Percentiles rank a stretch among this genome's conserved stretches.
These are phyloP conservation scores for Hemichromis elongatus DNA, from an alignment of 2,113 vertebrate genomes.

Conservation along the genomic window DNA sequence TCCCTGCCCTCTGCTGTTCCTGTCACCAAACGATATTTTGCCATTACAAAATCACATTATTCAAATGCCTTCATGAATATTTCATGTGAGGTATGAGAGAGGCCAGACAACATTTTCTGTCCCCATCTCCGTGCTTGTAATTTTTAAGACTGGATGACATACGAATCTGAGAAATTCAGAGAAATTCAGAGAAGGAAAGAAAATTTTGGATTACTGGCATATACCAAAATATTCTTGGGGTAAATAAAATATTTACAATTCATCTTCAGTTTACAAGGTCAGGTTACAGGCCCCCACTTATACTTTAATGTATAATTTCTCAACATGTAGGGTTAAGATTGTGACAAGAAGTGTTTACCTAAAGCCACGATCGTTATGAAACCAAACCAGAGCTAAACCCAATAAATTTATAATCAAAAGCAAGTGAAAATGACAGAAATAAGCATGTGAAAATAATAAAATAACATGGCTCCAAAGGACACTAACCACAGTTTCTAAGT, in stretches of 20 bases:
- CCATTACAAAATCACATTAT: slow-evolving; percentile 36
- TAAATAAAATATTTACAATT: neutral
- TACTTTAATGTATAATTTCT: neutral
- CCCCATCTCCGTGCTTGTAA: neutral
- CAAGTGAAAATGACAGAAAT: neutral
- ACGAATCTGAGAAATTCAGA: neutral
- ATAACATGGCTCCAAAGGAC: neutral
- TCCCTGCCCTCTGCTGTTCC: neutral
- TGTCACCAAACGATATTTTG: slow-evolving; percentile 18
- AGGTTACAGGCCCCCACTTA: neutral
- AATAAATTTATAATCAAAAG: neutral
- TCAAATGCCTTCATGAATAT: slow-evolving; percentile 44
- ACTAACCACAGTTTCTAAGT: no score
- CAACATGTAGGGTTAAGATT: neutral
- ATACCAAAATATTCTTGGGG: neutral
- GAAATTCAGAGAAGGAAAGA: neutral
- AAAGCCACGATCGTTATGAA: neutral
- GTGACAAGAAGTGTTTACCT: neutral
- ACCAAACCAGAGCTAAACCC: neutral
- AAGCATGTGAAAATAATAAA: neutral
- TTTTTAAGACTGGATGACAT: neutral
- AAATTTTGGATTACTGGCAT: neutral
- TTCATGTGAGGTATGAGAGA: neutral
- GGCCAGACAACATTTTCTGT: neutral
- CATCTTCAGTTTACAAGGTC: neutral